phyloP scores from a whole-genome alignment of 1,140 invertebrate genomes.

The Platorchestia sp. region DNA sequence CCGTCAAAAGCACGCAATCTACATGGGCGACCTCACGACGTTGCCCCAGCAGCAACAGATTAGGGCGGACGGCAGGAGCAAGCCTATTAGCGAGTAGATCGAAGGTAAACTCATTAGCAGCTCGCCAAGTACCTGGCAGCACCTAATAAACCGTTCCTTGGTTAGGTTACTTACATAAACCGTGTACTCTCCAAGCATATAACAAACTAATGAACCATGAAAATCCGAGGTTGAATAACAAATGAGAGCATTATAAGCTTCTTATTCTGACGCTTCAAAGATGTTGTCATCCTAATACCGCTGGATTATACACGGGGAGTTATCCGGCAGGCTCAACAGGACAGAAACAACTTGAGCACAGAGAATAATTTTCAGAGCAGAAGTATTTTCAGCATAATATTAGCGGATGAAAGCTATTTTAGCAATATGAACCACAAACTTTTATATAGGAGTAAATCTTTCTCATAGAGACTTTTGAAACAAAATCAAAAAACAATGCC shows the following conservation, averaged over 20 bases:
- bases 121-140: conserved; percentile 5
- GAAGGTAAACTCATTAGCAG: conserved; percentile 51
- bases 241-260: neutral
- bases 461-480: neutral
- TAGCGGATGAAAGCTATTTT: neutral
- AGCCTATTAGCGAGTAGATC: conserved; percentile 51
- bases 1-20: conserved; percentile 11
- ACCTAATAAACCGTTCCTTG: neutral
- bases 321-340: neutral
- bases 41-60: neutral
- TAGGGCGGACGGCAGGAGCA: conserved; percentile 13
- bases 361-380: neutral
- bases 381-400: neutral
- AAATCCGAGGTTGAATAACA: neutral
- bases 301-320: neutral
- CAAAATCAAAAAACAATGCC: neutral
- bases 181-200: neutral
- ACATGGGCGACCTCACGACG: neutral
- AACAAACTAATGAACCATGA: neutral
- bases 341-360: neutral
- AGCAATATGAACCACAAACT: neutral
- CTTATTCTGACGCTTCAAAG: neutral
- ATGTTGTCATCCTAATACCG: neutral
- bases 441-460: neutral
- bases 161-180: neutral